Conservation (phyloP, 2,888 invertebrate genomes). For the Pollenia amentaria region DNA sequence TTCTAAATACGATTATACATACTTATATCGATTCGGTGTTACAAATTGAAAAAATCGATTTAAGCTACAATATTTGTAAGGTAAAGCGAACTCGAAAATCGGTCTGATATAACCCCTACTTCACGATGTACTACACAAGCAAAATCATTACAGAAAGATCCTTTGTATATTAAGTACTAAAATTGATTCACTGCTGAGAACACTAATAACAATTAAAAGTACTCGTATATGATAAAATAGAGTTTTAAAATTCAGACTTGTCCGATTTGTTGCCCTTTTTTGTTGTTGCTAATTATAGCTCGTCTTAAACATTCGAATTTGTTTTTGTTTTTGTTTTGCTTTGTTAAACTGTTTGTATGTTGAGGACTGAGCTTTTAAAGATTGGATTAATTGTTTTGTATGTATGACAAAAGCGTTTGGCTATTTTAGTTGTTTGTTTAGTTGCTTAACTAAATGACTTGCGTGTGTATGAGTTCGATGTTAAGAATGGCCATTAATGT, state of each 20-base stretch:
- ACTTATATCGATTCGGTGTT: too few species aligned
- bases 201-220: too few species aligned
- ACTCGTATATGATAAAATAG: too few species aligned
- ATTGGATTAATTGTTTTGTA: conserved; percentile 6
- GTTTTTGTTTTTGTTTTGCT: not conserved
- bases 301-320: not conserved
- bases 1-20: too few species aligned
- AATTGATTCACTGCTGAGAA: too few species aligned
- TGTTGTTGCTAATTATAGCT: not conserved
- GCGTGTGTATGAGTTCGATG: conserved; percentile 34
- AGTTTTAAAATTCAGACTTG: not conserved
- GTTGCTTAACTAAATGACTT: conserved; percentile 47
- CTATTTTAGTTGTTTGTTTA: conserved; percentile 26
- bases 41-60: too few species aligned
- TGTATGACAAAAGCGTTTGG: not conserved
- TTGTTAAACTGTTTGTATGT: not conserved
- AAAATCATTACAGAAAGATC: too few species aligned
- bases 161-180: too few species aligned
- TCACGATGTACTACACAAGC: too few species aligned
- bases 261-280: conserved; percentile 10
- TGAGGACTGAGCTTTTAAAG: conserved; percentile 38
- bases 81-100: too few species aligned
- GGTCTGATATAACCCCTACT: too few species aligned
- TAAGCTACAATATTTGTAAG: too few species aligned
- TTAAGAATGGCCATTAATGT: conserved; percentile 69